These are phyloP conservation scores for Simalia tracyae DNA, from an alignment of 2,797 vertebrate species.

Conservation along the genomic window DNA sequence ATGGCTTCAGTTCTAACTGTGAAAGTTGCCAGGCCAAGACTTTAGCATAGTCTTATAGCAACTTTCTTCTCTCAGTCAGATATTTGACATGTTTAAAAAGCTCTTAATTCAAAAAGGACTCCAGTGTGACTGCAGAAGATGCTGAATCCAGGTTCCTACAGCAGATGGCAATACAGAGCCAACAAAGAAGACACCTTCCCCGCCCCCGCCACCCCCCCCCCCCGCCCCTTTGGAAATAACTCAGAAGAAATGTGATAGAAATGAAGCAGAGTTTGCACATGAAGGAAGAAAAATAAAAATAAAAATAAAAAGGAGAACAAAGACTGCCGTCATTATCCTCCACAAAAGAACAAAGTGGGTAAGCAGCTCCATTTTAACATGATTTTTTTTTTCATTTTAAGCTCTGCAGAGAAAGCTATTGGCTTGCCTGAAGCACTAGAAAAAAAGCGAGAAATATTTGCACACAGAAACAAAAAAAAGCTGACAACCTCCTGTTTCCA, in stretches of 20 bases:
- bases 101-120: not conserved
- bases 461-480: not conserved
- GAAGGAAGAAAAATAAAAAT: conserved; percentile 15
- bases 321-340: not conserved
- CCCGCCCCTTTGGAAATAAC: conserved; percentile 37
- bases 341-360: not conserved
- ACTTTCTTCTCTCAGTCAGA: not conserved
- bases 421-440: conserved; percentile 3
- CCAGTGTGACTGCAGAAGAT: not conserved
- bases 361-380: not conserved
- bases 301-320: conserved; percentile 21
- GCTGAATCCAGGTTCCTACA: not conserved
- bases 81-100: not conserved
- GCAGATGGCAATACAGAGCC: conserved; percentile 55
- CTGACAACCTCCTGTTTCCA: not conserved
- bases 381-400: not conserved
- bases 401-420: not conserved
- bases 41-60: not conserved
- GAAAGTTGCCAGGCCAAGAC: not conserved
- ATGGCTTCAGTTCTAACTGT: not conserved
- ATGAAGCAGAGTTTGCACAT: conserved; percentile 40
- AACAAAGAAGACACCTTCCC: not conserved
- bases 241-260: conserved; percentile 53
- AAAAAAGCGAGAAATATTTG: not conserved
- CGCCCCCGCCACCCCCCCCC: not conserved